These are phyloP conservation scores for Paragorgia papillata DNA, from an alignment of 92 coral and sea anemone species.

Conservation along the genomic window DNA sequence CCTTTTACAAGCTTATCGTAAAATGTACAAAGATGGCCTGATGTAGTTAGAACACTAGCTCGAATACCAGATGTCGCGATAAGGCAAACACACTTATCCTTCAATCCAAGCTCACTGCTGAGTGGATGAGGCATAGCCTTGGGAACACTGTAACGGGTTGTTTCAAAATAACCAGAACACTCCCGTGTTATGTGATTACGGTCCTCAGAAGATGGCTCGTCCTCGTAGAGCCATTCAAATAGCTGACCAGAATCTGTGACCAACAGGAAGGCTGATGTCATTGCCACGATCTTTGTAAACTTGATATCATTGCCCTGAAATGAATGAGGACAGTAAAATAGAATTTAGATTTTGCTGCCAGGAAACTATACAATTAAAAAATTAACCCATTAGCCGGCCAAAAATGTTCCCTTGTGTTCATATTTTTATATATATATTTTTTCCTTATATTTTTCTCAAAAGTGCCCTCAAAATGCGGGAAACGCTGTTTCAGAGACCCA, in stretches of 20 bases:
- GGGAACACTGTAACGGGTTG: constrained; percentile 49
- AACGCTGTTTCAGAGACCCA: too few relatives aligned
- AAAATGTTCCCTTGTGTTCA: too few relatives aligned
- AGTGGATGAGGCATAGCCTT: constrained; percentile 77
- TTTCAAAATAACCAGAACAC: too few relatives aligned
- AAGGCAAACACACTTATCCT: constrained; percentile 59
- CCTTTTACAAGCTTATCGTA: constrained; percentile 86
- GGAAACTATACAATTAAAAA: too few relatives aligned
- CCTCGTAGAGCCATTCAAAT: constrained; percentile 77
- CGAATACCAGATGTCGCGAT: constrained; percentile 70
- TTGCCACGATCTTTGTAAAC: constrained; percentile 75
- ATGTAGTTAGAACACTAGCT: constrained; percentile 76
- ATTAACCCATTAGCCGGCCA: too few relatives aligned
- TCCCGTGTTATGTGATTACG: too few relatives aligned
- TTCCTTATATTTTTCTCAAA: too few relatives aligned
- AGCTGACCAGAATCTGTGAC: constrained; percentile 71
- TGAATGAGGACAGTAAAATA: too few relatives aligned
- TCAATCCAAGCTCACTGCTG: constrained; percentile 53
- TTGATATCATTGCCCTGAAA: constrained; percentile 64
- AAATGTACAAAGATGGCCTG: constrained; percentile 87
- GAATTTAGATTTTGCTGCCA: too few relatives aligned
- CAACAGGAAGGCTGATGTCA: constrained; percentile 77
- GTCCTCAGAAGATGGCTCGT: constrained; percentile 20
- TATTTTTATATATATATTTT: too few relatives aligned
- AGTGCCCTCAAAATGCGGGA: too few relatives aligned